Conservation (phyloP, 2,113 vertebrate genomes). For the Acinonyx jubatus region DNA sequence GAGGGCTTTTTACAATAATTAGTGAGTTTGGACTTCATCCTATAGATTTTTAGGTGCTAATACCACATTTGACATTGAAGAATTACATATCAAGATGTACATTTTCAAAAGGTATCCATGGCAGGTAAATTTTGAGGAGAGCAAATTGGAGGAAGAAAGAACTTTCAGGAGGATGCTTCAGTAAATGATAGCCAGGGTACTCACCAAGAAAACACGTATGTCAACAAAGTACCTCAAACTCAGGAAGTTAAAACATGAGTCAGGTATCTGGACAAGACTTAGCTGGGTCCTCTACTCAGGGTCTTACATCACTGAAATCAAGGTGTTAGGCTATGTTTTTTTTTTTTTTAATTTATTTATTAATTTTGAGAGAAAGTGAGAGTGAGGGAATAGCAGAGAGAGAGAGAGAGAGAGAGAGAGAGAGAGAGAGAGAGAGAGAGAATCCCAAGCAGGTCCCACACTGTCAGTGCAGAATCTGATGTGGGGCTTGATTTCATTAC, state of each 20-base stretch:
- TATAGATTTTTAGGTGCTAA: neutral
- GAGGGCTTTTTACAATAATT: neutral
- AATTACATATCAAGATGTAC: neutral
- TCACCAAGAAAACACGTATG: neutral
- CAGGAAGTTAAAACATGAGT: neutral
- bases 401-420: too few species aligned
- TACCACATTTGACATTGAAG: neutral
- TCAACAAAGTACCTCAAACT: neutral
- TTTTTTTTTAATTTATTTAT: too few species aligned
- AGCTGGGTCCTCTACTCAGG: neutral
- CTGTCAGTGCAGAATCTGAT: too few species aligned
- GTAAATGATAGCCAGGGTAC: neutral
- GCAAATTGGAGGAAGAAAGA: neutral
- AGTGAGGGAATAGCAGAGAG: too few species aligned
- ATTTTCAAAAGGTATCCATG: neutral
- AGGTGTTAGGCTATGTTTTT: neutral
- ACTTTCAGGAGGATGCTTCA: neutral
- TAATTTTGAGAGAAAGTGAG: too few species aligned
- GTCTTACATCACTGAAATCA: neutral
- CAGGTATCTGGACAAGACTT: neutral
- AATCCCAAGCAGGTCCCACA: too few species aligned
- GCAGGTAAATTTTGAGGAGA: neutral
- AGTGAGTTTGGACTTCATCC: neutral
- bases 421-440: too few species aligned
- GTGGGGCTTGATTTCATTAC: too few species aligned